phyloP scores from a whole-genome alignment of 2,113 vertebrate genomes.

The Halcyon senegalensis region DNA sequence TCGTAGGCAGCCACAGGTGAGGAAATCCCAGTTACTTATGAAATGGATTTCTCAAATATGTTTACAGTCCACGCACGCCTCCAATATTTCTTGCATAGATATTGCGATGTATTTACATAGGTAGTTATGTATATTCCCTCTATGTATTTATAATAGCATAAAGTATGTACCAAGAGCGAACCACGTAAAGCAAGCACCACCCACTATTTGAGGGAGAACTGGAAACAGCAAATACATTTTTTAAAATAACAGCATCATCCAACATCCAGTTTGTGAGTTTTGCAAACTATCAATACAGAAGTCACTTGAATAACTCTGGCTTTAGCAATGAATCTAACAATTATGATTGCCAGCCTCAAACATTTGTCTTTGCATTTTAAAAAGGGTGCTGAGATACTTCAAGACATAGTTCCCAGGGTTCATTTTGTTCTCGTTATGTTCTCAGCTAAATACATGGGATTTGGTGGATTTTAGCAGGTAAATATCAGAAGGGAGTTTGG shows the following conservation, averaged over 20 bases:
- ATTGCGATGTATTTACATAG: background rate
- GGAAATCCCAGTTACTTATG: conserved; percentile 15
- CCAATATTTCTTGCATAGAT: background rate
- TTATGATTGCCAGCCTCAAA: background rate
- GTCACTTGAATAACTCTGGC: background rate
- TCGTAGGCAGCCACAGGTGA: background rate
- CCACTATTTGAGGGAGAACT: background rate
- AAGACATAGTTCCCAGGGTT: background rate
- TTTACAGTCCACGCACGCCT: background rate
- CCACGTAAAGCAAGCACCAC: background rate
- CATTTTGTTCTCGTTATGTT: background rate
- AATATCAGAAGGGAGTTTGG: background rate
- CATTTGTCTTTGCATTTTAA: background rate
- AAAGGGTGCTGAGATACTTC: background rate
- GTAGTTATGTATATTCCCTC: background rate
- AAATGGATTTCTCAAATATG: background rate
- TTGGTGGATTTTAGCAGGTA: background rate
- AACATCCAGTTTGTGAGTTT: background rate
- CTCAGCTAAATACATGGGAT: background rate
- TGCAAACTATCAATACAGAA: background rate
- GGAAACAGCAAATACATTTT: background rate
- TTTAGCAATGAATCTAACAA: background rate
- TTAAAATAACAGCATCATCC: background rate
- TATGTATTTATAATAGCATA: background rate
- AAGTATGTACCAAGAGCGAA: background rate